Base-by-base conservation (phyloP, 2,888 invertebrate genomes). In the Drosophila histrio region DNA sequence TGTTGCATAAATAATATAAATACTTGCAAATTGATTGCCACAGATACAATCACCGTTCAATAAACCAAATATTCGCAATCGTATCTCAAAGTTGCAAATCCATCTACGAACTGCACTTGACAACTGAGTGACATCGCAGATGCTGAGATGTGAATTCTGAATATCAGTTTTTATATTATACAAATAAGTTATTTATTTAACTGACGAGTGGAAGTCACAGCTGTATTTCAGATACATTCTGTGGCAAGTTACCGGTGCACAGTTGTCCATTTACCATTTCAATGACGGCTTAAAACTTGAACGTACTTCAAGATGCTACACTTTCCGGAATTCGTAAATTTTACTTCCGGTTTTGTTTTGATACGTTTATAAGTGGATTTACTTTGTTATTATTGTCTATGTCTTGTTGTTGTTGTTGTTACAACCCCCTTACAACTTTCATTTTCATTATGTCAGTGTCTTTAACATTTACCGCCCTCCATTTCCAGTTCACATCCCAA, bases 391-490 rank as follows among this genome's bases (percentile, higher is more conserved):
- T 69, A 34, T n/a, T 38, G 21, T 21, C 49, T 21, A 15, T 56
- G 46, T n/a, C 17, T 15, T 46, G 34, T 38, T 28, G 34, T 17
- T 52, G 15, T 38, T 26, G 22, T 26, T 39, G 8, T 28, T 36
- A 38, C 57, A 52, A 49, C 46, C 49, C 41, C 41, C 46, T 34
- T 53, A 53, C 47, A 34, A 52, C 72, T 72, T 65, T 75, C 70
- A 53, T 72, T 83, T 83, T 77, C 65, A 69, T 80, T 77, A 65
- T 72, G 67, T 66, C 74, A 58, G 53, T 75, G 64, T 59, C 66
- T 49, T 76, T 68, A 72, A 58, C 64, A 72, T 63, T 67, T 66
- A 60, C 54, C 62, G 44, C 50, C 65, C 64, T 52, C 52, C 44
- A 36, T 44, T 49, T 54, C 5, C 47, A 53, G 39, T 32, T 9